A percentile compares a stretch with the other conserved stretches of the same genome.
phyloP scores from a whole-genome alignment of 2,888 invertebrate species.

The Habroteleia sp. region DNA sequence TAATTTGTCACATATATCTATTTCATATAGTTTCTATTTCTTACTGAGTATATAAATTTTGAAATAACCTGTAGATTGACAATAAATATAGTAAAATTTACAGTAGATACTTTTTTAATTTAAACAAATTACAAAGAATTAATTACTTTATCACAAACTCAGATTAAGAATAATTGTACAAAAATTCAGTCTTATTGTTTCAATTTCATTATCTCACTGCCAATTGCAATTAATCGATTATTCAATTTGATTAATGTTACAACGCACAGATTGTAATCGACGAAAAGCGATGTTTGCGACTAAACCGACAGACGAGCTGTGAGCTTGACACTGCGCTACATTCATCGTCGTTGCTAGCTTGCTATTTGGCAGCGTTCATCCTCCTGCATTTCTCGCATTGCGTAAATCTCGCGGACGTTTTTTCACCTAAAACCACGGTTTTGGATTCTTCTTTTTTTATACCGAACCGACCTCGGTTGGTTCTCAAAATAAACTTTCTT shows the following conservation, averaged over 20 bases:
- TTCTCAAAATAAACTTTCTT: neutral
- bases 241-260: neutral
- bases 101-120: no score
- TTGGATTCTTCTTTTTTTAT: neutral
- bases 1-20: no score
- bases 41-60: no score
- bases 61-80: no score
- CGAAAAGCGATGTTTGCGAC: slow-evolving; percentile 27
- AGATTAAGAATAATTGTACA: no score
- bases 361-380: slow-evolving; percentile 62
- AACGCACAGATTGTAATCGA: slow-evolving; percentile 1
- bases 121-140: no score
- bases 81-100: no score
- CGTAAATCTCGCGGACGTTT: slow-evolving; percentile 45
- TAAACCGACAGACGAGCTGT: slow-evolving; percentile 25
- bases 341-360: slow-evolving; percentile 35
- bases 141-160: no score
- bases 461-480: slow-evolving; percentile 1
- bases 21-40: no score
- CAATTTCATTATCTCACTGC: slow-evolving; percentile 3
- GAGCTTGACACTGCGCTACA: slow-evolving; percentile 40
- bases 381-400: slow-evolving; percentile 52
- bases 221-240: neutral
- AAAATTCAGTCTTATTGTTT: no score
- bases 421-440: slow-evolving; percentile 11